These are phyloP conservation scores for Macropodus opercularis DNA, from an alignment of 2,797 vertebrate species.

Conservation along the genomic window DNA sequence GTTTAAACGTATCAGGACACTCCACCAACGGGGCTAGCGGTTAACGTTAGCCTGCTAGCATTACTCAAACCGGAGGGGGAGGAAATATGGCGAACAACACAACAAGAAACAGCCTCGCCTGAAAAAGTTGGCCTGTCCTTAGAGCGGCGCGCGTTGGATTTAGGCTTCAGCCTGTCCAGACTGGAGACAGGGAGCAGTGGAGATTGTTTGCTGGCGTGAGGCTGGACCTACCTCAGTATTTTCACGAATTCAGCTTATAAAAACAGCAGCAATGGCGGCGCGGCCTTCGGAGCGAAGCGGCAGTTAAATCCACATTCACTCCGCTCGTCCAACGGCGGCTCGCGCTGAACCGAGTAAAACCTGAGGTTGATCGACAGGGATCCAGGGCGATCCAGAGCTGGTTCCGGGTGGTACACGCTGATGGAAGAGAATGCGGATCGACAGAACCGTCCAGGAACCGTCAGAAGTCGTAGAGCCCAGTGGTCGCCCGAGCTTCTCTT, in stretches of 20 bases:
- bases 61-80: constrained; percentile 48
- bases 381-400: constrained; percentile 68
- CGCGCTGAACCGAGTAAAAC: constrained; percentile 45
- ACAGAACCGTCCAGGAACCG: constrained; percentile 21
- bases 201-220: not conserved
- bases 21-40: constrained; percentile 55
- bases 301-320: constrained; percentile 77
- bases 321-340: constrained; percentile 66
- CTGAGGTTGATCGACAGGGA: constrained; percentile 39
- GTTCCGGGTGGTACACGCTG: constrained; percentile 19
- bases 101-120: constrained; percentile 72
- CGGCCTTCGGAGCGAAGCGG: constrained; percentile 78
- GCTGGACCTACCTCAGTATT: constrained; percentile 61
- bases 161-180: not conserved
- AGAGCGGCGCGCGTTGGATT: rapidly evolving
- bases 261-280: constrained; percentile 79
- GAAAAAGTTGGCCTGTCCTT: constrained; percentile 20
- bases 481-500: constrained; percentile 71
- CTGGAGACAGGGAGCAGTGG: rapidly evolving
- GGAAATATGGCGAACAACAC: constrained; percentile 94
- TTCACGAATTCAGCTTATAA: constrained; percentile 62
- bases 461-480: constrained; percentile 56
- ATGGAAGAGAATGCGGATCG: constrained; percentile 7
- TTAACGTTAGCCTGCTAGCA: constrained; percentile 61
- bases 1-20: constrained; percentile 45